Evolutionary conservation across 2,888 invertebrate species (phyloP).

Genomic region (Drosophila planitibia): DNA sequence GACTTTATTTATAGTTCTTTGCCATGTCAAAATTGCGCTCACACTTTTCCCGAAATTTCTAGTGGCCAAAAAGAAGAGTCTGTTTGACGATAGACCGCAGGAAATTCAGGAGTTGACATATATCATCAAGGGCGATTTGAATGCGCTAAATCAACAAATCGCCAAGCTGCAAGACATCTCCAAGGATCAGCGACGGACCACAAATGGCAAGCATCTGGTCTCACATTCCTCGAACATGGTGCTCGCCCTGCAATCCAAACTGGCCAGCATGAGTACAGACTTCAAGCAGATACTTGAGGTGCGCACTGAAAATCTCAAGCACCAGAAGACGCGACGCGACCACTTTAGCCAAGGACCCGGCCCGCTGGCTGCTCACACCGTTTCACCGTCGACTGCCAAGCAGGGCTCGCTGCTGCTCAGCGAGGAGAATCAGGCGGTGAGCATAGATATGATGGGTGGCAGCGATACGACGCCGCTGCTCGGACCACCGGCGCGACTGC

Average conservation of each 20-base stretch:
- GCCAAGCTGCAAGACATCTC: conserved; percentile 95
- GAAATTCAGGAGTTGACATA: conserved; percentile 99
- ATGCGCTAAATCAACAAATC: conserved; percentile 97
- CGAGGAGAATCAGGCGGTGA: conserved; percentile 90
- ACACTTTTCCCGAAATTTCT: conserved; percentile 41
- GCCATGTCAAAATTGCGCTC: neutral
- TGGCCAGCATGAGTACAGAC: conserved; percentile 98
- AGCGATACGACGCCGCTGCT: conserved; percentile 84
- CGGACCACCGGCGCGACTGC: conserved; percentile 84
- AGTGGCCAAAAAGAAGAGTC: conserved; percentile 99
- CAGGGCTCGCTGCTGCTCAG: conserved; percentile 85
- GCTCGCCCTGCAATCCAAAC: conserved; percentile 95
- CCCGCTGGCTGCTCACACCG: conserved; percentile 86
- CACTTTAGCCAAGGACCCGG: conserved; percentile 89
- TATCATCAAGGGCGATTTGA: conserved; percentile 98
- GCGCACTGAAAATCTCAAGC: conserved; percentile 98
- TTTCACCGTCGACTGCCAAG: conserved; percentile 87
- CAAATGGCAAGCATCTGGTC: conserved; percentile 91
- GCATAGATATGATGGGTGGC: conserved; percentile 94
- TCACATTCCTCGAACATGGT: conserved; percentile 97
- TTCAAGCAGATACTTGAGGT: conserved; percentile 99
- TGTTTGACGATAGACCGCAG: conserved; percentile 97
- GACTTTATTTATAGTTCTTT: neutral
- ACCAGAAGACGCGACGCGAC: conserved; percentile 96
- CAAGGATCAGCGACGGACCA: conserved; percentile 88